These are phyloP conservation scores for Xylophagus ater DNA, from an alignment of 2,888 invertebrate genomes.

Conservation along the genomic window DNA sequence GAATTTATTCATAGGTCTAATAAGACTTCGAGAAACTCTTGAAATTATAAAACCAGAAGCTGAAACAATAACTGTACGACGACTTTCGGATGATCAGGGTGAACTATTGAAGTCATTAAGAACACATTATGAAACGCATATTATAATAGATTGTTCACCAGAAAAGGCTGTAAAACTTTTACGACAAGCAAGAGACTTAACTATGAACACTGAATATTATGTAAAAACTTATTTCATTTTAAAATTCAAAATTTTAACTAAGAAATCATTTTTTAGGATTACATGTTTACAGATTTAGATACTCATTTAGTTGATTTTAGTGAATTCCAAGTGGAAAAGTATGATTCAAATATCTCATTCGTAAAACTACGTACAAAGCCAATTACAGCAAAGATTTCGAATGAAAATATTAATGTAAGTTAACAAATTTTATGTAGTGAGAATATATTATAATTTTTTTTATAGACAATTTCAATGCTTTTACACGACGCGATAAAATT, in stretches of 20 bases:
- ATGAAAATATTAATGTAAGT: neutral
- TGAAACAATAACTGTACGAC: constrained; percentile 50
- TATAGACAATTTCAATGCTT: constrained; percentile 49
- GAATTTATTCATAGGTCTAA: constrained; percentile 36
- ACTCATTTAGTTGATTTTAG: constrained; percentile 51
- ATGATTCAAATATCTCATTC: constrained; percentile 3
- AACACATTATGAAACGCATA: constrained; percentile 50
- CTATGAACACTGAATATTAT: constrained; percentile 62
- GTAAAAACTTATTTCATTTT: constrained; percentile 23
- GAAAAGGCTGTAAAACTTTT: constrained; percentile 50
- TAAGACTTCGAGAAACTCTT: constrained; percentile 60
- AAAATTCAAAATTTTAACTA: neutral
- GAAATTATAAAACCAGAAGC: constrained; percentile 52
- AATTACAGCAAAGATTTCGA: constrained; percentile 1
- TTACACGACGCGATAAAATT: constrained; percentile 52
- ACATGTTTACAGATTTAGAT: constrained; percentile 45
- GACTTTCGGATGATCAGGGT: constrained; percentile 41
- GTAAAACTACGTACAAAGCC: constrained; percentile 3
- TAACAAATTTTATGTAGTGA: neutral
- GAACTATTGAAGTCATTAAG: constrained; percentile 49
- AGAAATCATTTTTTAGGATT: constrained; percentile 32
- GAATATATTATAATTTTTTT: constrained; percentile 3
- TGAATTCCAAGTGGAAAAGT: constrained; percentile 38
- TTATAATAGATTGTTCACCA: constrained; percentile 61
- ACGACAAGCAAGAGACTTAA: constrained; percentile 60